Conservation (phyloP, 1,140 invertebrate genomes). For the Diorhabda carinulata region DNA sequence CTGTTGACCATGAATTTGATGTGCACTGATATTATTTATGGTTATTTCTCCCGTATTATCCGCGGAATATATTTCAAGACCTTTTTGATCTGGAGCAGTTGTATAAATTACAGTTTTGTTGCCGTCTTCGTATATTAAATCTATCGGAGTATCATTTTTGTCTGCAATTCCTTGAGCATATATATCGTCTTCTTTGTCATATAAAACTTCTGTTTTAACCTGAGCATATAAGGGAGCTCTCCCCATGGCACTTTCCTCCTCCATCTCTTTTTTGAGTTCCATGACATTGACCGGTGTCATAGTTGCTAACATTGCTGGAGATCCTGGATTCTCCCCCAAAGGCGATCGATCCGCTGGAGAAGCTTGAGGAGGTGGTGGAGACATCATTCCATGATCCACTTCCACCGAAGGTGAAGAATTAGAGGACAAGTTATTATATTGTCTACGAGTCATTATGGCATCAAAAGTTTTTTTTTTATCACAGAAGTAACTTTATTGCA, state of each 20-base stretch:
- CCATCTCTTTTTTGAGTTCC: conserved; percentile 57
- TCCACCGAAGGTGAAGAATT: conserved; percentile 38
- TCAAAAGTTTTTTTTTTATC: conserved; percentile 38
- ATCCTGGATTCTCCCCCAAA: conserved; percentile 50
- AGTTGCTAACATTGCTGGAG: conserved; percentile 68
- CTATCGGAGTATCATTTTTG: conserved; percentile 66
- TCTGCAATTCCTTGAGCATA: conserved; percentile 59
- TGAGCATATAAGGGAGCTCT: conserved; percentile 56
- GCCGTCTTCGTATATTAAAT: conserved; percentile 76
- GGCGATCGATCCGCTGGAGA: conserved; percentile 43
- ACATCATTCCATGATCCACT: conserved; percentile 42
- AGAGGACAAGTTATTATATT: conserved; percentile 36
- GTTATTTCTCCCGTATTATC: conserved; percentile 50
- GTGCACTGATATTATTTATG: conserved; percentile 48
- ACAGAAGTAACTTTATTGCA: conserved; percentile 45
- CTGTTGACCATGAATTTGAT: conserved; percentile 51
- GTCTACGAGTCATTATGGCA: conserved; percentile 42
- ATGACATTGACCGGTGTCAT: conserved; percentile 70
- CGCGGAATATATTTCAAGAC: conserved; percentile 50
- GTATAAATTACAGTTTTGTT: conserved; percentile 79
- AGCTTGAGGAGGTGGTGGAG: conserved; percentile 45
- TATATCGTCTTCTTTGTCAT: conserved; percentile 54
- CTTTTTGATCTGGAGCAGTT: conserved; percentile 55
- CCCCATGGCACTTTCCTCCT: conserved; percentile 53
- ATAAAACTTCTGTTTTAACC: conserved; percentile 52